Conservation (phyloP, 2,797 vertebrate species). For the Enteromius treurensis region DNA sequence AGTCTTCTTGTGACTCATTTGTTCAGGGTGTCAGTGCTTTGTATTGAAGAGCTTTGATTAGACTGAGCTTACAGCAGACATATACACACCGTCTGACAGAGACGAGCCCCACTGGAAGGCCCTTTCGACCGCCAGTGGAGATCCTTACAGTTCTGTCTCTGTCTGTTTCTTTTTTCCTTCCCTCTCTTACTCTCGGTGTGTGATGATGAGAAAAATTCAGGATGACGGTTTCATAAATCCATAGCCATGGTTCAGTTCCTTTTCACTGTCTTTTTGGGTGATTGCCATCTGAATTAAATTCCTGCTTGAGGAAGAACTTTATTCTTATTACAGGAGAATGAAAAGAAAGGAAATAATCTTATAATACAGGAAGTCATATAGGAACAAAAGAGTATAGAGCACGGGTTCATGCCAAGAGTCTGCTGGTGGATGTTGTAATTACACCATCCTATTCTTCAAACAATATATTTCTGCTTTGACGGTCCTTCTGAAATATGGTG, state of each 20-base stretch:
- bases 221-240: slow-evolving; percentile 21
- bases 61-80: slow-evolving; percentile 15
- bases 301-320: slow-evolving; percentile 15
- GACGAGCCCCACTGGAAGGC: slow-evolving; percentile 35
- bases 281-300: slow-evolving; percentile 33
- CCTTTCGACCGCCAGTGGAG: slow-evolving; percentile 9
- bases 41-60: slow-evolving; percentile 32
- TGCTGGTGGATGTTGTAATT: neutral
- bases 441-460: neutral
- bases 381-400: slow-evolving; percentile 12
- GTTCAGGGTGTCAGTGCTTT: slow-evolving; percentile 10
- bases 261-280: slow-evolving; percentile 7
- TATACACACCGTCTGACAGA: slow-evolving; percentile 13
- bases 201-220: slow-evolving; percentile 31
- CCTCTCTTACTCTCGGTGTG: neutral
- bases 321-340: neutral
- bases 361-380: slow-evolving; percentile 22
- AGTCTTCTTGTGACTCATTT: neutral
- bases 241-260: slow-evolving; percentile 7
- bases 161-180: neutral
- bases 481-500: neutral
- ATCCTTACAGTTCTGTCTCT: slow-evolving; percentile 17
- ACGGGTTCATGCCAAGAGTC: neutral
- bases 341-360: slow-evolving; percentile 31
- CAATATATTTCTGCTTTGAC: neutral